Conservation (phyloP, 2,113 vertebrate species). For the Falco punctatus region DNA sequence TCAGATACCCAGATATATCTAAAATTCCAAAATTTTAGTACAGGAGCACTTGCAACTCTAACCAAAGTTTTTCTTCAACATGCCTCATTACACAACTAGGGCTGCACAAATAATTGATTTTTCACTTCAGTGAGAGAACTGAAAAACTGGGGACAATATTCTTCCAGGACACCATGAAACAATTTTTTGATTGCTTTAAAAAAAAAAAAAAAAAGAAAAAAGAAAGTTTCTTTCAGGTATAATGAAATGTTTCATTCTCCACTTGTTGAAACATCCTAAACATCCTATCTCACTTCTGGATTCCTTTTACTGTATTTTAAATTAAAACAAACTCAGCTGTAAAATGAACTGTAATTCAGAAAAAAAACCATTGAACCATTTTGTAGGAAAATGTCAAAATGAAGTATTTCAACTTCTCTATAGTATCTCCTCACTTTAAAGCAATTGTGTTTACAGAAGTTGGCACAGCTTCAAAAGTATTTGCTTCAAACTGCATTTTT, state of each 20-base stretch:
- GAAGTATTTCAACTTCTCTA: background rate
- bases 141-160: background rate
- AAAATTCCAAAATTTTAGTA: background rate
- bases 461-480: background rate
- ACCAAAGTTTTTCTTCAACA: background rate
- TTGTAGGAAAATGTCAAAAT: background rate
- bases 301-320: background rate
- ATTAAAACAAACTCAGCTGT: background rate
- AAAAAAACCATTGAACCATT: background rate
- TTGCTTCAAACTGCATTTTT: background rate
- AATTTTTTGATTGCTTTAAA: background rate
- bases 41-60: background rate
- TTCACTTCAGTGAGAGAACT: slow-evolving; percentile 46
- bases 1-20: background rate
- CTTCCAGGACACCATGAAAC: background rate
- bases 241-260: background rate
- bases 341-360: background rate
- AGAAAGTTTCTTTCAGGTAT: background rate
- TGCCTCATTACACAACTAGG: slow-evolving; percentile 47
- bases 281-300: background rate
- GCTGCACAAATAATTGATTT: slow-evolving; percentile 40
- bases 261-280: background rate
- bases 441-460: background rate
- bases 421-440: background rate
- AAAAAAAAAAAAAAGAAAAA: background rate